These are phyloP conservation scores for Drosophila kanekoi DNA, from an alignment of 2,888 invertebrate species.

Conservation along the genomic window DNA sequence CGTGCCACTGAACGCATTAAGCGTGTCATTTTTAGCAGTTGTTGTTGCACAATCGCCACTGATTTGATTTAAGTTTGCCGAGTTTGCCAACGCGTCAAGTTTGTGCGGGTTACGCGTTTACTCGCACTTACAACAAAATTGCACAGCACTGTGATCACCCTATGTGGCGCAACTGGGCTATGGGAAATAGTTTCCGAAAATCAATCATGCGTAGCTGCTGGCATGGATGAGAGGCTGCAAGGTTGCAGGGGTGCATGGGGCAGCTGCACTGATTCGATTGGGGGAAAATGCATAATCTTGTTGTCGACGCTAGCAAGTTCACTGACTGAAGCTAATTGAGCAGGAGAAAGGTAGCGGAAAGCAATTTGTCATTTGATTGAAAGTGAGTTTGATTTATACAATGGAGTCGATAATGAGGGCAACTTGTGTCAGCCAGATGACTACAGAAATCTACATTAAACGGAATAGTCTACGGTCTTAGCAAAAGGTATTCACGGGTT, in stretches of 20 bases:
- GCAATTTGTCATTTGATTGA: slow-evolving; percentile 77
- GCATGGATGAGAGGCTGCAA: background rate
- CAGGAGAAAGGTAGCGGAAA: slow-evolving; percentile 75
- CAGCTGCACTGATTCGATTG: slow-evolving; percentile 5
- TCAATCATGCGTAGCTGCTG: slow-evolving; percentile 55
- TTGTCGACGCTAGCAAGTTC: slow-evolving; percentile 62
- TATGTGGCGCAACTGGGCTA: slow-evolving; percentile 16
- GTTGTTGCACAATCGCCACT: slow-evolving; percentile 69
- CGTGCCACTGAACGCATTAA: slow-evolving; percentile 54
- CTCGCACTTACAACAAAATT: slow-evolving; percentile 44
- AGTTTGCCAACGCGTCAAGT: slow-evolving; percentile 52
- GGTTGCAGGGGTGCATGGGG: background rate
- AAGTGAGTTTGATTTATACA: slow-evolving; percentile 68
- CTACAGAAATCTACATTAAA: slow-evolving; percentile 1
- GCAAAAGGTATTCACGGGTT: background rate
- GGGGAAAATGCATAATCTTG: slow-evolving; percentile 60
- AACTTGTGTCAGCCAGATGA: slow-evolving; percentile 14
- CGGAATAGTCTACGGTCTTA: slow-evolving; percentile 1
- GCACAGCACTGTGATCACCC: slow-evolving; percentile 12
- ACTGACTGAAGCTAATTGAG: slow-evolving; percentile 72
- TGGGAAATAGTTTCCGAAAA: slow-evolving; percentile 43
- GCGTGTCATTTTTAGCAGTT: slow-evolving; percentile 73
- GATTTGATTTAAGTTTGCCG: slow-evolving; percentile 65
- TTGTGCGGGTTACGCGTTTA: slow-evolving; percentile 73
- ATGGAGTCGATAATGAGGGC: slow-evolving; percentile 39